phyloP scores from a whole-genome alignment of 92 coral and sea anemone species.

The Palythoa grandiflora region DNA sequence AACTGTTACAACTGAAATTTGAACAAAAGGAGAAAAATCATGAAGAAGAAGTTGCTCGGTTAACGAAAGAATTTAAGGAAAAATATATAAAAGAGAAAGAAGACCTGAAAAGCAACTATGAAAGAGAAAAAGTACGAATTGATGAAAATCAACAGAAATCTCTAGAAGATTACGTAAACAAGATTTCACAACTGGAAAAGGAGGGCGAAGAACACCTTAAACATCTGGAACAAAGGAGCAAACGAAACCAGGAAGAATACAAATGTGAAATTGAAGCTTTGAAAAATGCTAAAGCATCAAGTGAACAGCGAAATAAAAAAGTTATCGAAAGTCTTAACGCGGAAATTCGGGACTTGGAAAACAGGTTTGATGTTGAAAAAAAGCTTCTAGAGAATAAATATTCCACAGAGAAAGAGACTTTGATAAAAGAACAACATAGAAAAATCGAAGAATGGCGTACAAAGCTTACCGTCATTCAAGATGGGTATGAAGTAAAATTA shows the following conservation, averaged over 20 bases:
- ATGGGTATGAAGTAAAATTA: constrained; percentile 5
- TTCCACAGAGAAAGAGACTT: background rate
- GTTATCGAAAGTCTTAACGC: background rate
- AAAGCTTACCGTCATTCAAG: background rate
- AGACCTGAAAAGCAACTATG: background rate
- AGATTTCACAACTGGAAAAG: background rate
- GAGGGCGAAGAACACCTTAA: background rate
- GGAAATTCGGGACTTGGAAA: background rate
- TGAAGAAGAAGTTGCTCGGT: background rate
- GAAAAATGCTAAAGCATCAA: background rate
- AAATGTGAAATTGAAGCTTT: constrained; percentile 9
- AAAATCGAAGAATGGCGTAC: background rate
- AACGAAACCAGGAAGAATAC: constrained; percentile 7
- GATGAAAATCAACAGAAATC: background rate
- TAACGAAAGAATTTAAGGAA: background rate
- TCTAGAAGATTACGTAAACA: background rate
- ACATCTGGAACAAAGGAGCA: background rate
- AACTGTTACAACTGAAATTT: background rate
- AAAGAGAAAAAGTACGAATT: background rate
- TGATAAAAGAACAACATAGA: background rate
- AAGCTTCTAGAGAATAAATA: background rate
- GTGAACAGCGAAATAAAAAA: background rate
- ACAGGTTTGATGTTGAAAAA: constrained; percentile 11
- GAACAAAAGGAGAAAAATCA: background rate
- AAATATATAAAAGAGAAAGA: background rate